Percentiles rank a stretch among this genome's conserved stretches.
These are phyloP conservation scores for Phenacoccus solenopsis DNA, from an alignment of 1,140 invertebrate genomes.

Conservation along the genomic window DNA sequence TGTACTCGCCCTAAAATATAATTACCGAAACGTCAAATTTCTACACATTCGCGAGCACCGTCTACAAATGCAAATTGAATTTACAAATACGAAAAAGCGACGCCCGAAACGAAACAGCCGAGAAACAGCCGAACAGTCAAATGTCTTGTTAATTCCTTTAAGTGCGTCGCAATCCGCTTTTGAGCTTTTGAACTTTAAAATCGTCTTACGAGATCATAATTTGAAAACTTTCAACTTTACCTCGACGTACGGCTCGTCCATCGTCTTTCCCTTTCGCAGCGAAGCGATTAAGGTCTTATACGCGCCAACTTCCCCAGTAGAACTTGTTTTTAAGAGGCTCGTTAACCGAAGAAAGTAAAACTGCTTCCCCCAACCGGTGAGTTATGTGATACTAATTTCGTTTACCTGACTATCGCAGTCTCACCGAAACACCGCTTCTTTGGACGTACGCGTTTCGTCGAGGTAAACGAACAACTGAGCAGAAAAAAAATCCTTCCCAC, in stretches of 20 bases:
- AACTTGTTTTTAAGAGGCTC: not conserved
- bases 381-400: not conserved
- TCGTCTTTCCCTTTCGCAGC: no score
- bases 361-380: not conserved
- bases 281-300: not conserved
- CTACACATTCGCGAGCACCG: not conserved
- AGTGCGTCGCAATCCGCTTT: not conserved
- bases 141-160: constrained; percentile 3
- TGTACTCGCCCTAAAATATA: no score
- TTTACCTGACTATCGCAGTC: not conserved
- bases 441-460: not conserved
- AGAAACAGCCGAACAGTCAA: not conserved
- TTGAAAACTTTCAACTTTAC: constrained; percentile 3
- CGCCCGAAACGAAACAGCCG: not conserved
- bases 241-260: not conserved
- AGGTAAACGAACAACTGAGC: no score
- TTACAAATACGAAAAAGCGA: not conserved
- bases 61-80: no score
- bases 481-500: not conserved
- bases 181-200: not conserved
- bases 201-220: not conserved
- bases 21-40: not conserved
- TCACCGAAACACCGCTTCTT: not conserved
- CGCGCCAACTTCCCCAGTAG: not conserved
- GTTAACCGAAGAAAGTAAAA: not conserved